These are phyloP conservation scores for Scaptomyza montana DNA, from an alignment of 1,140 invertebrate genomes.

Conservation along the genomic window DNA sequence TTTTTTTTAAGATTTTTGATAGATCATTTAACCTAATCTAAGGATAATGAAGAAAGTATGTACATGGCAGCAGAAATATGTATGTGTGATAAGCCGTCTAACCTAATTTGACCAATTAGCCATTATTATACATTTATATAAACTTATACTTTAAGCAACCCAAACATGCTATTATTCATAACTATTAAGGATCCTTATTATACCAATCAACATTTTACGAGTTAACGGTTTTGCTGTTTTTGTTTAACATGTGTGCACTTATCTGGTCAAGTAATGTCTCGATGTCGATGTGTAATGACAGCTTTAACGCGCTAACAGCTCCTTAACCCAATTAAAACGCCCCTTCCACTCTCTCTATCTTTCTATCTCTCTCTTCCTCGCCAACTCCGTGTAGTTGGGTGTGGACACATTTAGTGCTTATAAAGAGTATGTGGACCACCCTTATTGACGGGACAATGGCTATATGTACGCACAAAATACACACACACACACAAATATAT, in stretches of 20 bases:
- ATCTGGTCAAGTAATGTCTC: slow-evolving; percentile 35
- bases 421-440: slow-evolving; percentile 48
- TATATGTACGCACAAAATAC: slow-evolving; percentile 17
- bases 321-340: slow-evolving; percentile 76
- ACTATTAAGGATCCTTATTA: slow-evolving; percentile 35
- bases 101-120: too few relatives aligned
- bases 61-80: too few relatives aligned
- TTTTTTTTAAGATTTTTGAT: too few relatives aligned
- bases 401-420: slow-evolving; percentile 69
- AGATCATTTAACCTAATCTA: too few relatives aligned
- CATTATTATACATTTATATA: too few relatives aligned
- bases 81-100: too few relatives aligned
- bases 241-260: slow-evolving; percentile 12
- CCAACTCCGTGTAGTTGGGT: slow-evolving; percentile 11
- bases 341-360: slow-evolving; percentile 6
- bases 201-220: slow-evolving; percentile 49
- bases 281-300: slow-evolving; percentile 71
- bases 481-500: slow-evolving; percentile 26
- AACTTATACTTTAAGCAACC: too few relatives aligned
- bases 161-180: background rate
- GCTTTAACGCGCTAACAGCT: slow-evolving; percentile 72
- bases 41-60: too few relatives aligned
- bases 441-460: slow-evolving; percentile 56
- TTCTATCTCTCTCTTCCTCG: background rate
- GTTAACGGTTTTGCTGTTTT: background rate